These are phyloP conservation scores for Fregetta grallaria DNA, from an alignment of 2,113 vertebrate species.

Conservation along the genomic window DNA sequence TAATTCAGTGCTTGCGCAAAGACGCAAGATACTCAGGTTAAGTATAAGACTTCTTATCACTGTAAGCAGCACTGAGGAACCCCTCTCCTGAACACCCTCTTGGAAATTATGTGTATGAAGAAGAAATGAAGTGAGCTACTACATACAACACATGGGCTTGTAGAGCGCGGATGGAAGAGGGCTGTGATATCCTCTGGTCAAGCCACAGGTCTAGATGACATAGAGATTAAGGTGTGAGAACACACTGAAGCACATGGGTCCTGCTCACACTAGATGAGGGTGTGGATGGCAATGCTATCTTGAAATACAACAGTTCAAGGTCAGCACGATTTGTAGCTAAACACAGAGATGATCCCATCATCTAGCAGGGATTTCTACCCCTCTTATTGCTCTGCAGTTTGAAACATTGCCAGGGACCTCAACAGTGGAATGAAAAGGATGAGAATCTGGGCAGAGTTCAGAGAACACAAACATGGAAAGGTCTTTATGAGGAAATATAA, in stretches of 20 bases:
- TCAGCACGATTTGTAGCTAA: background rate
- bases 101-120: background rate
- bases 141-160: background rate
- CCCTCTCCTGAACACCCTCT: background rate
- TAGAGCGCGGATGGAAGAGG: background rate
- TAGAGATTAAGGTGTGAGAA: background rate
- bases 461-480: slow-evolving; percentile 47
- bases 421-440: slow-evolving; percentile 41
- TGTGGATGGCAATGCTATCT: background rate
- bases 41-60: background rate
- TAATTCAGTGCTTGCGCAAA: background rate
- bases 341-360: background rate
- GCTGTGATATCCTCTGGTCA: background rate
- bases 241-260: background rate
- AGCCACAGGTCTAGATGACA: background rate
- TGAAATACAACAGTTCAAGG: background rate
- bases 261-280: background rate
- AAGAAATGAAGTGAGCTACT: background rate
- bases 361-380: background rate
- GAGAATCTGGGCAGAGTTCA: slow-evolving; percentile 57
- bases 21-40: background rate
- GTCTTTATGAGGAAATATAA: slow-evolving; percentile 34
- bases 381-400: background rate
- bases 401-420: slow-evolving; percentile 32
- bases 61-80: background rate